phyloP scores from a whole-genome alignment of 2,888 invertebrate species.

The Phlogophora meticulosa region DNA sequence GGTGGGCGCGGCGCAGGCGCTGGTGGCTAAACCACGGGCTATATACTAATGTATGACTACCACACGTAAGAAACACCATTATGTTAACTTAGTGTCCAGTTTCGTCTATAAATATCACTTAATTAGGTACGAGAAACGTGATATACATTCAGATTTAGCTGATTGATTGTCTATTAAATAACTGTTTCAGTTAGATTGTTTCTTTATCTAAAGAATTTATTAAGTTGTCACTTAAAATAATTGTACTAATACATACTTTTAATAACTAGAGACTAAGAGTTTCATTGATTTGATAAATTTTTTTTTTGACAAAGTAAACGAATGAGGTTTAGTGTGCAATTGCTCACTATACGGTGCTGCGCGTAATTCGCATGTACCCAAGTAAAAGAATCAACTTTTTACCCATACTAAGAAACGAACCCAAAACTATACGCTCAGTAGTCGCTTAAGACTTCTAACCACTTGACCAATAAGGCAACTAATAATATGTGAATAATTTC shows the following conservation, averaged over 20 bases:
- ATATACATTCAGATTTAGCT: constrained; percentile 46
- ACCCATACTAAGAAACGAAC: neutral
- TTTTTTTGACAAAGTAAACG: neutral
- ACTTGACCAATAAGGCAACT: neutral
- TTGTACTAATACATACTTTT: neutral
- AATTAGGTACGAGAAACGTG: constrained; percentile 56
- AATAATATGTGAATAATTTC: neutral
- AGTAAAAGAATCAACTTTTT: neutral
- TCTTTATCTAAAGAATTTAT: neutral
- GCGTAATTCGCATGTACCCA: neutral
- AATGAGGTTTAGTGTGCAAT: neutral
- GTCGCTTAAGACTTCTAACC: neutral
- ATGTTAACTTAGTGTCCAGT: constrained; percentile 47
- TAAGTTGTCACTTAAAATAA: neutral
- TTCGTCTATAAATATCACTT: constrained; percentile 53
- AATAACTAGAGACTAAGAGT: neutral
- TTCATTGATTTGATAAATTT: neutral
- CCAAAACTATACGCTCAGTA: neutral
- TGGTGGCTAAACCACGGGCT: constrained; percentile 68
- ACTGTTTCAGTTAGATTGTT: neutral
- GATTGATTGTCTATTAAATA: constrained; percentile 34
- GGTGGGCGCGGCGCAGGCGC: constrained; percentile 83
- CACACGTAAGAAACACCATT: constrained; percentile 55
- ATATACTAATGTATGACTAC: constrained; percentile 64
- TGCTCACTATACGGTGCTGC: neutral